Base-by-base conservation (phyloP, 2,888 invertebrate species). In the Sphinx pinastri region DNA sequence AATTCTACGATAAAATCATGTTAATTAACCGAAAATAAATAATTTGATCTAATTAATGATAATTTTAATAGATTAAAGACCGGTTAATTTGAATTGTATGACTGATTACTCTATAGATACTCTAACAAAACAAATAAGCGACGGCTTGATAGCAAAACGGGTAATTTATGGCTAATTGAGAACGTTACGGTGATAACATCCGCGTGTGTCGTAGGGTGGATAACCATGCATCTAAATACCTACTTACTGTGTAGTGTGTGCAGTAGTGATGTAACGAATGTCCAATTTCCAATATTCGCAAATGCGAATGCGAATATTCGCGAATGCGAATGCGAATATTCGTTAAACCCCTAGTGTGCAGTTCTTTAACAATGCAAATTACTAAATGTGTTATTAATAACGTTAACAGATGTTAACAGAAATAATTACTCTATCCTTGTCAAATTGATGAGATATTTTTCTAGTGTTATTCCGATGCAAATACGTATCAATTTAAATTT, bases 141-240 rank as follows among this genome's bases (percentile, higher is more conserved):
- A 11, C 16, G 0, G 47, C 45, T 66, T 63, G 67, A 67, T 58
- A 67, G 25, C 58, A 67, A 67, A 45, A 70, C 59, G n/a, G 45
- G 38, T 55, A 70, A 67, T 70, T 70, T 59, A 70, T 67, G n/a
- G 16, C 16, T 67, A 67, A 58, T 67, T 58, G 13, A 58, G 45
- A 51, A 38, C 59, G 38, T 38, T 70, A 70, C 38, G 66, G 38
- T 59, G 70, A 67, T 67, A 38, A 52, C 74, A 78, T 77, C 75
- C 75, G 73, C 72, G 75, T 75, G 67, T 76, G 77, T 76, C 79
- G 74, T 73, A 38, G 31, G 68, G 69, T 73, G 74, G 74, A 77
- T 77, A 80, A 74, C 74, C 70, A 58, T 76, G 77, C 80, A 80
- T 80, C 74, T 80, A 79, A 80, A 80, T 80, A 75, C 74, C 71